Conservation (phyloP, 2,113 vertebrate genomes). For the Indri indri region DNA sequence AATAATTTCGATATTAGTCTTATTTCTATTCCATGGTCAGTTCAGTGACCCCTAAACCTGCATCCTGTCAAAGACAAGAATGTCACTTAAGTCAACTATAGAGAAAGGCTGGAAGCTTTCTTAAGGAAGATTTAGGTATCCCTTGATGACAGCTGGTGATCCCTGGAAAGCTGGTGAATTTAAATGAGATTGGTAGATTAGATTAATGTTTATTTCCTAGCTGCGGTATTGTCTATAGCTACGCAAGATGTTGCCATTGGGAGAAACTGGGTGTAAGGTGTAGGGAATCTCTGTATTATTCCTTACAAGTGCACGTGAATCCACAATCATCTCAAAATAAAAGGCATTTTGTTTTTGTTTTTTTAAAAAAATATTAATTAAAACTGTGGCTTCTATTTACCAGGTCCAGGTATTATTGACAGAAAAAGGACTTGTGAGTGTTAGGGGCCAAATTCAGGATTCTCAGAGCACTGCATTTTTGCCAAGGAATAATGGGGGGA, state of each 20-base stretch:
- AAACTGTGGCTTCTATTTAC: background rate
- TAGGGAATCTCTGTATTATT: background rate
- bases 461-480: background rate
- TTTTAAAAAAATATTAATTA: background rate
- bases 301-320: background rate
- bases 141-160: background rate
- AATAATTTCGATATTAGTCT: background rate
- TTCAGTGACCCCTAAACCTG: background rate
- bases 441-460: background rate
- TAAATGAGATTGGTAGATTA: background rate
- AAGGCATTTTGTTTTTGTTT: background rate
- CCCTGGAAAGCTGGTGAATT: background rate
- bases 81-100: background rate
- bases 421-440: background rate
- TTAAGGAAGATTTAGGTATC: background rate
- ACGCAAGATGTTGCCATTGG: rapidly evolving
- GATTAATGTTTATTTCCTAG: background rate
- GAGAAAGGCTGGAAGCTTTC: background rate
- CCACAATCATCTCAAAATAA: background rate
- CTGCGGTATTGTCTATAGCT: background rate
- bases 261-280: background rate
- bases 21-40: background rate
- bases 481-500: background rate
- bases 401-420: no score
- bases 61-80: background rate